phyloP scores from a whole-genome alignment of 2,113 vertebrate genomes.

The Carassius gibelio region DNA sequence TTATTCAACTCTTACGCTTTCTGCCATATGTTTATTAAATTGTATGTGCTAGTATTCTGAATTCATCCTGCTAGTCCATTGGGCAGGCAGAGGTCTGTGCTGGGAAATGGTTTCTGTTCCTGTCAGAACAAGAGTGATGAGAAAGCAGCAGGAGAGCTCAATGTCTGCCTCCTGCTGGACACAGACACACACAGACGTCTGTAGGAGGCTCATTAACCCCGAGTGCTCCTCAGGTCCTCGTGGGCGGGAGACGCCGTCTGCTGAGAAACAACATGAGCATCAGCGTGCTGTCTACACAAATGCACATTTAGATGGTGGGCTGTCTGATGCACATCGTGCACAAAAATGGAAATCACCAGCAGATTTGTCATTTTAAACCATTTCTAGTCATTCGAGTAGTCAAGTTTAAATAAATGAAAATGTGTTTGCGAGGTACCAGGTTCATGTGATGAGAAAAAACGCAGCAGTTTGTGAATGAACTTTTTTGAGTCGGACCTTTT shows the following conservation, averaged over 20 bases:
- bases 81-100: not conserved
- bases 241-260: constrained; percentile 25
- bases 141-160: not conserved
- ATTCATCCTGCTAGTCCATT: not conserved
- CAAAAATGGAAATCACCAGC: not conserved
- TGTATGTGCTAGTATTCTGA: not conserved
- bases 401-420: not conserved
- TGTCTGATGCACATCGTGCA: not conserved
- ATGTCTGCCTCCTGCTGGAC: constrained; percentile 32
- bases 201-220: constrained; percentile 46
- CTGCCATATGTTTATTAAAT: not conserved
- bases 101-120: not conserved
- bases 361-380: not conserved
- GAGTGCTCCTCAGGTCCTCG: not conserved
- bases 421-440: not conserved
- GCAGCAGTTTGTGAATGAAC: not conserved
- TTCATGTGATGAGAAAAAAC: not conserved
- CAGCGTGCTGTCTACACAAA: not conserved
- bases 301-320: not conserved
- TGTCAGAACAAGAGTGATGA: not conserved
- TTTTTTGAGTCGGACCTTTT: not conserved
- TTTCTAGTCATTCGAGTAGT: not conserved
- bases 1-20: not conserved
- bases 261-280: constrained; percentile 19
- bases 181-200: constrained; percentile 16